These are phyloP conservation scores for Netelia inedita DNA, from an alignment of 2,888 invertebrate species.

Conservation along the genomic window DNA sequence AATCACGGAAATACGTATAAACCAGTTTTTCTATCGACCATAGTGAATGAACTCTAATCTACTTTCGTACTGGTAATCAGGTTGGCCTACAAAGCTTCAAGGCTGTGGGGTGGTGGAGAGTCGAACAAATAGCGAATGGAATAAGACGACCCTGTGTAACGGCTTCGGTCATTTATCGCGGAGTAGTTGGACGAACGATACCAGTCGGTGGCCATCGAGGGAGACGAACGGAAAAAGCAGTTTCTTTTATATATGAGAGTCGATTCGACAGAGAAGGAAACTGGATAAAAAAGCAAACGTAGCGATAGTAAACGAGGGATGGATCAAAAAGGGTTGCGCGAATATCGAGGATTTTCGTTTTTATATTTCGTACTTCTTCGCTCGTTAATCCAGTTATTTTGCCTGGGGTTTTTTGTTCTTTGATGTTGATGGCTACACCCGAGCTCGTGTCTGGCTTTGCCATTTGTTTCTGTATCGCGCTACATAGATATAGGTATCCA, in stretches of 20 bases:
- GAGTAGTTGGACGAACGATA: background rate
- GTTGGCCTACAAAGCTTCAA: conserved; percentile 60
- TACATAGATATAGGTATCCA: background rate
- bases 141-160: conserved; percentile 14
- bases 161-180: conserved; percentile 13
- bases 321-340: no score
- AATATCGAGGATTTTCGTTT: no score
- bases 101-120: conserved; percentile 12
- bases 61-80: conserved; percentile 51
- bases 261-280: no score
- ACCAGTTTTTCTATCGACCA: conserved; percentile 40
- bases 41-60: conserved; percentile 43
- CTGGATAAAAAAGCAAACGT: no score
- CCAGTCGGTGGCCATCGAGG: background rate
- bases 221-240: background rate
- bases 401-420: no score
- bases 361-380: no score
- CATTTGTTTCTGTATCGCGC: background rate
- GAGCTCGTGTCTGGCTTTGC: background rate
- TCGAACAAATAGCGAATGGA: conserved; percentile 19
- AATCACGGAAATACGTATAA: conserved; percentile 61
- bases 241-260: no score
- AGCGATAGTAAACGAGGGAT: no score
- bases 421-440: background rate
- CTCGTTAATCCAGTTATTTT: no score